Percentiles rank a stretch among this genome's conserved stretches.
Evolutionary conservation across 2,888 invertebrate genomes (phyloP).

Genomic region (Ypsolopha sequella): DNA sequence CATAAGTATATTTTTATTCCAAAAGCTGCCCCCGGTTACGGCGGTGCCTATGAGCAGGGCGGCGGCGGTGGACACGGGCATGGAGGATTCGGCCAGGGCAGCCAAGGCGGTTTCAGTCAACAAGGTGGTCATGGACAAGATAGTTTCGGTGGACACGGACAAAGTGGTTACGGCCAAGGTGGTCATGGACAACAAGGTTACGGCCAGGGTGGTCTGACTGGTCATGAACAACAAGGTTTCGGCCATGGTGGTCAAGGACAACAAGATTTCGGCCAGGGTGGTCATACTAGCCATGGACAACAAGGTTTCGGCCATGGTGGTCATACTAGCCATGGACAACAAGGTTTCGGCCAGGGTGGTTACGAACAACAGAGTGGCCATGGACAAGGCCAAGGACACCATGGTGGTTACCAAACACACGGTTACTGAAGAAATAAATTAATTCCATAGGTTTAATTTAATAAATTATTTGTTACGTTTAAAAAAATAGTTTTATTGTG

Average conservation of each 20-base stretch:
- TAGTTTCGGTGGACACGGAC: constrained; percentile 1
- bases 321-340: constrained; percentile 1
- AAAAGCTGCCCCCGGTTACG: background rate
- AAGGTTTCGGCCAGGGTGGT: background rate
- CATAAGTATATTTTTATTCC: too few species aligned
- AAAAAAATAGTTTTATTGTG: background rate
- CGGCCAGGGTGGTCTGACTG: constrained; percentile 7
- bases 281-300: constrained; percentile 5
- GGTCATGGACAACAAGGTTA: constrained; percentile 4
- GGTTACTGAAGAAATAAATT: constrained; percentile 4
- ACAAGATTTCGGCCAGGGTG: constrained; percentile 4
- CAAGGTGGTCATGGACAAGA: constrained; percentile 6
- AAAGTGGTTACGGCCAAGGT: constrained; percentile 2
- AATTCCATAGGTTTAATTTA: background rate
- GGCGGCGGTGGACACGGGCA: background rate
- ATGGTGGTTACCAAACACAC: constrained; percentile 5
- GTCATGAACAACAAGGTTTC: constrained; percentile 7
- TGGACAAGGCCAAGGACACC: constrained; percentile 1
- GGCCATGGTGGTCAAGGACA: constrained; percentile 7
- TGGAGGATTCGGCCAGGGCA: background rate
- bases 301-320: constrained; percentile 3
- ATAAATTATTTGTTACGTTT: background rate
- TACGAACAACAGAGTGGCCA: background rate
- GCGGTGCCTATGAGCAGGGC: background rate
- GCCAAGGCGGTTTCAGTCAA: background rate